Conservation (phyloP, 2,113 vertebrate species). For the Chaenocephalus aceratus region DNA sequence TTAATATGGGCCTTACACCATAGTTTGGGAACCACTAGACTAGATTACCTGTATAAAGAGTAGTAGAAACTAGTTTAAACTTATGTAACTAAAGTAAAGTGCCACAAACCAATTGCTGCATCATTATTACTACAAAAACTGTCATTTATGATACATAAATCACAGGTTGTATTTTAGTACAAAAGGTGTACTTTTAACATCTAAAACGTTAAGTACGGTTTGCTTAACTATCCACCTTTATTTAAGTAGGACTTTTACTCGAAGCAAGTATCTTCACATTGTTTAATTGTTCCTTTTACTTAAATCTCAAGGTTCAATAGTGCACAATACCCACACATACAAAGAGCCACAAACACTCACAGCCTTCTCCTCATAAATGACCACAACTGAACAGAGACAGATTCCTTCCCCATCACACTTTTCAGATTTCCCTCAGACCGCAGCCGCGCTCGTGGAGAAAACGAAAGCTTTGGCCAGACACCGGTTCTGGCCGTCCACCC, state of each 20-base stretch:
- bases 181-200: background rate
- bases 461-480: slow-evolving; percentile 58
- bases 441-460: slow-evolving; percentile 52
- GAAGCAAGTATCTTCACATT: background rate
- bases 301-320: slow-evolving; percentile 38
- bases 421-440: slow-evolving; percentile 49
- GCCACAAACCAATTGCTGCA: background rate
- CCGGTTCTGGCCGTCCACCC: slow-evolving; percentile 40
- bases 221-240: background rate
- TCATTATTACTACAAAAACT: background rate
- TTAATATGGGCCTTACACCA: background rate
- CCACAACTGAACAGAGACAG: slow-evolving; percentile 73
- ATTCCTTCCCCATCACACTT: slow-evolving; percentile 61
- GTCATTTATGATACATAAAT: background rate
- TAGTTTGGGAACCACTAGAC: background rate
- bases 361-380: slow-evolving; percentile 66
- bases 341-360: slow-evolving; percentile 58
- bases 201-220: too few relatives aligned
- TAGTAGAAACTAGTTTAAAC: background rate
- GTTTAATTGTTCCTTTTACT: background rate
- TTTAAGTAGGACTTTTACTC: background rate
- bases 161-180: background rate
- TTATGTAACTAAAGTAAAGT: background rate
- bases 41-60: background rate
- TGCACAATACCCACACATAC: slow-evolving; percentile 38